Conservation (phyloP, 2,797 vertebrate species). For the Acropternis orthonyx region DNA sequence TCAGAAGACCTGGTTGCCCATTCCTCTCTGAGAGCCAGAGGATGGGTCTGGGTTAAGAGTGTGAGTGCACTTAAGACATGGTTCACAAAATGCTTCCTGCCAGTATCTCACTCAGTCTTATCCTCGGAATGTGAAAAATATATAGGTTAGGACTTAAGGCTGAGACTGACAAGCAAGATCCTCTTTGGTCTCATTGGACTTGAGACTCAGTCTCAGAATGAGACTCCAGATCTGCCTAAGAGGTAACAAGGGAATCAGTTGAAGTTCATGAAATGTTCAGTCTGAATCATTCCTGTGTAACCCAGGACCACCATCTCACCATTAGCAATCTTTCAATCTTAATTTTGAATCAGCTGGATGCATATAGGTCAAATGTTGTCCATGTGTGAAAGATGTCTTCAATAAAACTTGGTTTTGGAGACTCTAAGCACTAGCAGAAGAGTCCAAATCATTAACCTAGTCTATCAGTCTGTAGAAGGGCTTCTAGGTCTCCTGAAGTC, state of each 20-base stretch:
- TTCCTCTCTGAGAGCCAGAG: not conserved
- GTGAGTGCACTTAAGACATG: not conserved
- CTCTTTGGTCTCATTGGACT: not conserved
- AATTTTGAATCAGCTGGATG: not conserved
- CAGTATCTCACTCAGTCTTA: not conserved
- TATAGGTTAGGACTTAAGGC: not conserved
- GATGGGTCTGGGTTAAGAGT: not conserved
- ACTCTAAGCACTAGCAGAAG: not conserved
- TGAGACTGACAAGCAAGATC: not conserved
- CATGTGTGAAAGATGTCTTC: not conserved
- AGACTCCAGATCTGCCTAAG: not conserved
- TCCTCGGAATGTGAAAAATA: not conserved
- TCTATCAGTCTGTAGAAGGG: not conserved
- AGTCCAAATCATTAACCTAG: not conserved
- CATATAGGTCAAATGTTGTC: not conserved
- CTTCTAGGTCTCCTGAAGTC: not conserved
- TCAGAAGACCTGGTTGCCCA: not conserved
- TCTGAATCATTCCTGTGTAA: not conserved
- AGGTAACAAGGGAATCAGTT: not conserved
- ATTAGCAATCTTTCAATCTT: not conserved
- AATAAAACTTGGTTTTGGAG: not conserved
- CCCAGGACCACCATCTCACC: not conserved
- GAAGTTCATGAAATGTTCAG: not conserved
- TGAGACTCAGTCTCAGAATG: not conserved
- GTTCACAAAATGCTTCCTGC: not conserved